A percentile compares a stretch with the other conserved stretches of the same genome.
Conservation (phyloP, 2,888 invertebrate species). For the Clivina fossor region DNA sequence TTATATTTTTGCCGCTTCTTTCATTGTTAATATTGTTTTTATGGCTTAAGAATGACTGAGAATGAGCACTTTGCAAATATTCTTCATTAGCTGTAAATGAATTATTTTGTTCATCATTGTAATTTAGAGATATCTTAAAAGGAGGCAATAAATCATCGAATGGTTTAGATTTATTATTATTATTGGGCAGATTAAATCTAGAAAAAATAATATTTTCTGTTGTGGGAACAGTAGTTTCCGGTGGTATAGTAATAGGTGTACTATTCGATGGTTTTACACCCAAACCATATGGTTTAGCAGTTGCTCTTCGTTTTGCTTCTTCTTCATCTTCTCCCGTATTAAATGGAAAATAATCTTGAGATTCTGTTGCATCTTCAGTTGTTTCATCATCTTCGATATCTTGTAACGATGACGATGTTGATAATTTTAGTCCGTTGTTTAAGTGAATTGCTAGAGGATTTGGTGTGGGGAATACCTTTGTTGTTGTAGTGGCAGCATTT, state of each 20-base stretch:
- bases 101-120: conserved; percentile 20
- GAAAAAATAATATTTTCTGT: conserved; percentile 1
- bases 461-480: conserved; percentile 48
- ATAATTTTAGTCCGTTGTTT: conserved; percentile 54
- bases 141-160: conserved; percentile 23
- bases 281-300: conserved; percentile 55
- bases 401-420: conserved; percentile 45
- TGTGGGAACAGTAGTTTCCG: not conserved
- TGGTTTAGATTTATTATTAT: conserved; percentile 23
- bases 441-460: conserved; percentile 55
- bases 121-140: conserved; percentile 21
- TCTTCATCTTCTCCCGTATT: conserved; percentile 52
- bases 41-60: conserved; percentile 74
- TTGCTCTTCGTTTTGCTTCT: conserved; percentile 50
- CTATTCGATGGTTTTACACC: conserved; percentile 56
- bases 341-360: conserved; percentile 48
- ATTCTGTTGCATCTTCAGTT: conserved; percentile 52
- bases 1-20: conserved; percentile 51
- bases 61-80: conserved; percentile 68
- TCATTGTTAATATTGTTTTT: conserved; percentile 57
- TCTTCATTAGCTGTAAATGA: conserved; percentile 57
- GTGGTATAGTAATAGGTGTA: conserved; percentile 45
- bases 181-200: conserved; percentile 32
- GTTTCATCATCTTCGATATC: conserved; percentile 51
- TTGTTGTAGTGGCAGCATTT: conserved; percentile 42